phyloP scores from a whole-genome alignment of 2,113 vertebrate species.

The Dicrurus megarhynchus region DNA sequence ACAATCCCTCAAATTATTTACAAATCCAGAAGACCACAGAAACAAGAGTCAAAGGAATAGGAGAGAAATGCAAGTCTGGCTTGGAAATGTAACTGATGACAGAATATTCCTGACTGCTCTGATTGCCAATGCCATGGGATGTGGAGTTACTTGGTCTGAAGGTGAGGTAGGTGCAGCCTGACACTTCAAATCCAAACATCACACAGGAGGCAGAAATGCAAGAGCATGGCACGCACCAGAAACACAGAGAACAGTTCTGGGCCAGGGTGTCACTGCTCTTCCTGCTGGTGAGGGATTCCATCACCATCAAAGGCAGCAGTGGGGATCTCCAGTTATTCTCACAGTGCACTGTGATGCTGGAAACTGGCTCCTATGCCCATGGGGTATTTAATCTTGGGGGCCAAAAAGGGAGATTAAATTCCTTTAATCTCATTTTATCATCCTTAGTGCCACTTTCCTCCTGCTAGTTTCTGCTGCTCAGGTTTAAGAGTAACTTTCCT shows the following conservation, averaged over 20 bases:
- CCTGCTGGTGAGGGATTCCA: neutral
- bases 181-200: neutral
- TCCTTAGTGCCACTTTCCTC: neutral
- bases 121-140: accelerated
- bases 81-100: neutral
- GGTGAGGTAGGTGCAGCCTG: neutral
- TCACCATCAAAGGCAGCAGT: neutral
- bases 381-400: accelerated
- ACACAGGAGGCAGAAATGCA: neutral
- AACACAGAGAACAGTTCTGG: neutral
- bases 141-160: neutral
- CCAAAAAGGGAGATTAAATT: neutral
- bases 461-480: neutral
- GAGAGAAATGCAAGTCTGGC: neutral
- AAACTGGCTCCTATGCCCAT: neutral
- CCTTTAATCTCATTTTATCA: neutral
- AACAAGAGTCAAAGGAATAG: neutral
- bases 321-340: neutral
- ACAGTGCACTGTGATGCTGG: neutral
- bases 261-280: neutral
- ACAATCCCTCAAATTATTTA: neutral
- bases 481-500: neutral
- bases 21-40: neutral
- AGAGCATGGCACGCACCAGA: accelerated
- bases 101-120: neutral